Evolutionary conservation across 2,888 invertebrate genomes (phyloP).

Genomic region (Nineta flava): DNA sequence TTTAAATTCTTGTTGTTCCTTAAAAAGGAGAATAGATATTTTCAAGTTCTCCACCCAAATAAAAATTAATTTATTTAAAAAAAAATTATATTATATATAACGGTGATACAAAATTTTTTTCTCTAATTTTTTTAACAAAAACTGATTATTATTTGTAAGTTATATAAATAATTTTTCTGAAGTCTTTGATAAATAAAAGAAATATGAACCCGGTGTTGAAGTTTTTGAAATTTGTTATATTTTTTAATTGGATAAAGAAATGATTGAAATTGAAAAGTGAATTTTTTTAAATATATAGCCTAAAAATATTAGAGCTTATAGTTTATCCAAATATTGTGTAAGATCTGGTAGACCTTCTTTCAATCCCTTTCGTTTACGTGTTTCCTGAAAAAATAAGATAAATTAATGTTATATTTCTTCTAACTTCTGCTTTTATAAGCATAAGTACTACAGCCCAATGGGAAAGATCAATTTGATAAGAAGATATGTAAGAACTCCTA

Average conservation of each 20-base stretch:
- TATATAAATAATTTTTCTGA: background rate
- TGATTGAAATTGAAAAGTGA: background rate
- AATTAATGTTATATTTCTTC: slow-evolving; percentile 5
- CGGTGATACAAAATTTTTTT: no score
- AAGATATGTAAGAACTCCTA: slow-evolving; percentile 29
- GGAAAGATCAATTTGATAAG: no score
- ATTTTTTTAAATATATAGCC: background rate
- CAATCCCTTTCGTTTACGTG: slow-evolving; percentile 97
- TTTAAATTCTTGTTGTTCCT: no score
- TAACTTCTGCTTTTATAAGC: no score
- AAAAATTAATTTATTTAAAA: no score
- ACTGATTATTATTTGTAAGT: background rate
- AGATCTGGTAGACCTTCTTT: slow-evolving; percentile 96
- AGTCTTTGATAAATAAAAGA: background rate
- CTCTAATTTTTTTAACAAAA: no score
- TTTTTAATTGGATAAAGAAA: background rate
- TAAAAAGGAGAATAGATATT: no score
- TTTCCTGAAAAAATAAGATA: slow-evolving; percentile 45
- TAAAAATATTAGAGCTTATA: slow-evolving; percentile 48
- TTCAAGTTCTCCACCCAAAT: no score
- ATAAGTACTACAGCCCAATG: no score
- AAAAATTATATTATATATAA: no score
- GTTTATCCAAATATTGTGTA: slow-evolving; percentile 91
- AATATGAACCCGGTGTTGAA: background rate
- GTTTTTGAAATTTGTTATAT: background rate